A percentile compares a stretch with the other conserved stretches of the same genome.
Conservation (phyloP, 2,888 invertebrate species). For the Cerceris ruficornis region DNA sequence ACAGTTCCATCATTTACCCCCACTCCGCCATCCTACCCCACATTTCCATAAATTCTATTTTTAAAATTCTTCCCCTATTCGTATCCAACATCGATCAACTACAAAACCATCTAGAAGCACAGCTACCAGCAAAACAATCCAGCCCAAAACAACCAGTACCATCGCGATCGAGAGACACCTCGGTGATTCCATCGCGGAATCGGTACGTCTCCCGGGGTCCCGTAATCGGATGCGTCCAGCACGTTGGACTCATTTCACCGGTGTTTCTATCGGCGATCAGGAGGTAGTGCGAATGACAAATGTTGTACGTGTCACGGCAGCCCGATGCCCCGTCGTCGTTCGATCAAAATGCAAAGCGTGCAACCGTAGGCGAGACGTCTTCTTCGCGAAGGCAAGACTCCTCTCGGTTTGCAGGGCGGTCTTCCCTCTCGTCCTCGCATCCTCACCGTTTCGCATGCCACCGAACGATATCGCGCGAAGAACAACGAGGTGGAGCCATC, state of each 20-base stretch:
- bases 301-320: slow-evolving; percentile 45
- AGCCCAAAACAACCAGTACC: too few species aligned
- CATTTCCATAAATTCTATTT: too few species aligned
- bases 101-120: too few species aligned
- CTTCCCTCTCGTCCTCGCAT: slow-evolving; percentile 17
- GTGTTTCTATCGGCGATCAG: slow-evolving; percentile 57
- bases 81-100: too few species aligned
- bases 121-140: too few species aligned
- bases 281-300: slow-evolving; percentile 67
- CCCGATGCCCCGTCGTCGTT: slow-evolving; percentile 45
- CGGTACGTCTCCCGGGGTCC: not conserved
- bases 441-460: slow-evolving; percentile 34
- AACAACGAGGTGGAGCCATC: slow-evolving; percentile 57
- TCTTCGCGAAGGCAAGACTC: slow-evolving; percentile 29
- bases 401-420: slow-evolving; percentile 12
- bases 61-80: too few species aligned
- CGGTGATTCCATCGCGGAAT: not conserved
- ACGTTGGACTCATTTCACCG: slow-evolving; percentile 36
- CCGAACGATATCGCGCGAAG: slow-evolving; percentile 68
- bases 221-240: not conserved
- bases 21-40: too few species aligned
- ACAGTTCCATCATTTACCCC: too few species aligned
- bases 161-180: too few species aligned
- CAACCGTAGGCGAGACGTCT: slow-evolving; percentile 29
- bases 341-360: slow-evolving; percentile 51